A percentile compares a stretch with the other conserved stretches of the same genome.
These are phyloP conservation scores for Coilia nasus DNA, from an alignment of 2,797 vertebrate genomes.

Conservation along the genomic window DNA sequence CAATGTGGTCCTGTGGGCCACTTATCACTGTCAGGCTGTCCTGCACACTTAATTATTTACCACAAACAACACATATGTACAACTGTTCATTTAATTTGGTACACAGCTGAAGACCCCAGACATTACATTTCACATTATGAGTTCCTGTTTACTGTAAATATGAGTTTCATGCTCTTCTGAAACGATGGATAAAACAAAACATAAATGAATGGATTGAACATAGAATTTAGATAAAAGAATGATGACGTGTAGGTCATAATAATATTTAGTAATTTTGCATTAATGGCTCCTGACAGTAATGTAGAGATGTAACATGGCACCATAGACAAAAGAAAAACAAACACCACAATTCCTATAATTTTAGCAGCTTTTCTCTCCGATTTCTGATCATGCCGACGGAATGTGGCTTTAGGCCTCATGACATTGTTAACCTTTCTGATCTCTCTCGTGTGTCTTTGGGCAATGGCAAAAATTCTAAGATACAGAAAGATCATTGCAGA, in stretches of 20 bases:
- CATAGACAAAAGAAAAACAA: slow-evolving; percentile 72
- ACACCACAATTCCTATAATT: slow-evolving; percentile 79
- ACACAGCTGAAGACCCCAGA: too few species aligned
- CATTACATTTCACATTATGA: background rate
- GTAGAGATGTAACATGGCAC: slow-evolving; percentile 83
- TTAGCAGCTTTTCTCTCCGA: slow-evolving; percentile 76
- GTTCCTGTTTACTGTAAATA: background rate
- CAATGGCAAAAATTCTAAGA: slow-evolving; percentile 81
- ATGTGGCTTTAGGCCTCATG: background rate
- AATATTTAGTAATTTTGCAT: background rate
- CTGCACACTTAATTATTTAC: too few species aligned
- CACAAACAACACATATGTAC: too few species aligned
- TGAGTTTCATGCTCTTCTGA: slow-evolving; percentile 16
- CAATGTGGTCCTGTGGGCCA: too few species aligned
- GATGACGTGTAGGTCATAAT: background rate
- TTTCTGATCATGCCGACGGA: slow-evolving; percentile 32
- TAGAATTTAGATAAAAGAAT: slow-evolving; percentile 77
- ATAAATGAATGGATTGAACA: slow-evolving; percentile 85
- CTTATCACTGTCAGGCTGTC: too few species aligned
- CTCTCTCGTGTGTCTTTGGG: slow-evolving; percentile 76
- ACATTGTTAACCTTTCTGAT: slow-evolving; percentile 65
- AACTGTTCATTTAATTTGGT: too few species aligned
- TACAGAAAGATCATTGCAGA: slow-evolving; percentile 82
- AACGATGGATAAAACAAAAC: slow-evolving; percentile 87
- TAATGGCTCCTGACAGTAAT: slow-evolving; percentile 62